Evolutionary conservation across 2,797 vertebrate genomes (phyloP), one percentile per base, ranked within the genome.

Genomic region (Phataginus tetradactyla): DNA sequence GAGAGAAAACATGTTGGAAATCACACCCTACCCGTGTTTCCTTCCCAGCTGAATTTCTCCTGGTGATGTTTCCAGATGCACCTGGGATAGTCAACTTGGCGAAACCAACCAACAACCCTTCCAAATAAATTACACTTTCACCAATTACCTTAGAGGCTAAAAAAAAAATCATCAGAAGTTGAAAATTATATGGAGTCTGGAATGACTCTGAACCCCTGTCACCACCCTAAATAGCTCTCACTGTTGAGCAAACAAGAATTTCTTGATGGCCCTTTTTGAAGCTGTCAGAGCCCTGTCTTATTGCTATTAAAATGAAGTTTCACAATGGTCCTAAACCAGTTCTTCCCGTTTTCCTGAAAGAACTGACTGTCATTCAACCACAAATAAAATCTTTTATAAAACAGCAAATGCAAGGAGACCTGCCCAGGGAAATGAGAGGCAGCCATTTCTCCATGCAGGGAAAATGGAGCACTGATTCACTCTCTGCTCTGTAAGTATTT

Each of bases 341-440:
- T 98, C 97, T 97, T 98, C 98, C 78, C 11, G 94, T 98, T 98
- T 97, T 84, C 84, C 93, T 95, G 51, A 97, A 97, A 96, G 95
- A 97, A 95, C 69, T 45, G 78, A 81, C 83, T 94, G 61, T 93
- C 95, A 87, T 64, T 93, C 64, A 59, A 84, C 68, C 90, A 96
- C 93, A 95, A 95, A 96, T 97, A 96, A 97, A 96, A 95, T 79
- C 84, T 90, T 96, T 92, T 81, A 90, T 92, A 77, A 95, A 97
- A 90, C 18, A 49, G 57, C 79, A 81, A 95, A 90, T 45, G 61
- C 27, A 57, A 90, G 68, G n/a, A 27, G 23, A n/a, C 78, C 79
- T 81, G 89, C 84, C 83, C 51, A 32, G 71, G 1, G 45, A 80
- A 75, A 23, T 49, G 32, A 91, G 88, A 83, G 1, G 12, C 42